Percentiles rank a stretch among this genome's conserved stretches.
Conservation (phyloP, 2,797 vertebrate genomes). For the Gadopsis marmoratus region DNA sequence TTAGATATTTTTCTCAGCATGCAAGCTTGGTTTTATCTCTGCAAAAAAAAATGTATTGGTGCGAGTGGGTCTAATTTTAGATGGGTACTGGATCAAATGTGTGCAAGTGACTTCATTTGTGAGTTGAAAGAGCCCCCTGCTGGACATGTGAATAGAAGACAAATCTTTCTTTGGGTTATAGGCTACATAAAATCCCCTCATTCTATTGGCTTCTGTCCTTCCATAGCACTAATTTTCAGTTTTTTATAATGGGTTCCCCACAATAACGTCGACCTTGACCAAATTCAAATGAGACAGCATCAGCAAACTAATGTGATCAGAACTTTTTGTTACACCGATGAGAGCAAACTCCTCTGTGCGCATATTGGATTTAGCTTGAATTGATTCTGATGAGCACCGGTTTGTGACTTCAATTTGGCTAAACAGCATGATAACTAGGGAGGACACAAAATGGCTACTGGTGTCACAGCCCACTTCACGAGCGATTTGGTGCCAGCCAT, state of each 20-base stretch:
- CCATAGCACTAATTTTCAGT: conserved; percentile 66
- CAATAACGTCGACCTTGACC: conserved; percentile 63
- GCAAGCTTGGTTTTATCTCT: conserved; percentile 54
- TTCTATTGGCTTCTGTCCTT: conserved; percentile 46
- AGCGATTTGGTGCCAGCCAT: conserved; percentile 44
- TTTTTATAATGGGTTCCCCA: conserved; percentile 56
- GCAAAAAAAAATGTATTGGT: conserved; percentile 34
- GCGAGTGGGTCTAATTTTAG: conserved; percentile 50
- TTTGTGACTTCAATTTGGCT: conserved; percentile 65
- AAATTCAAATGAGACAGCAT: conserved; percentile 64
- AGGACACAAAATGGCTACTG: conserved; percentile 42
- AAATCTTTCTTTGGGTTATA: conserved; percentile 48
- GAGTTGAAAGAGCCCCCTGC: conserved; percentile 81
- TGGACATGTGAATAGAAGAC: conserved; percentile 64
- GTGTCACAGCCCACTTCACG: conserved; percentile 62
- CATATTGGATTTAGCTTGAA: conserved; percentile 57
- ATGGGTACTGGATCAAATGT: conserved; percentile 41
- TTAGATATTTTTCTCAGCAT: conserved; percentile 42
- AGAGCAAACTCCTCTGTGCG: conserved; percentile 42
- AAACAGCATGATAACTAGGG: conserved; percentile 53
- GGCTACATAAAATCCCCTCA: conserved; percentile 45
- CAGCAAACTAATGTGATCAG: conserved; percentile 55
- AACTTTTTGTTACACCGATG: conserved; percentile 54
- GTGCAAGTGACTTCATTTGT: conserved; percentile 71
- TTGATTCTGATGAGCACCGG: conserved; percentile 63